These are phyloP conservation scores for Erythrocercus mccallii DNA, from an alignment of 2,113 vertebrate genomes.

Conservation along the genomic window DNA sequence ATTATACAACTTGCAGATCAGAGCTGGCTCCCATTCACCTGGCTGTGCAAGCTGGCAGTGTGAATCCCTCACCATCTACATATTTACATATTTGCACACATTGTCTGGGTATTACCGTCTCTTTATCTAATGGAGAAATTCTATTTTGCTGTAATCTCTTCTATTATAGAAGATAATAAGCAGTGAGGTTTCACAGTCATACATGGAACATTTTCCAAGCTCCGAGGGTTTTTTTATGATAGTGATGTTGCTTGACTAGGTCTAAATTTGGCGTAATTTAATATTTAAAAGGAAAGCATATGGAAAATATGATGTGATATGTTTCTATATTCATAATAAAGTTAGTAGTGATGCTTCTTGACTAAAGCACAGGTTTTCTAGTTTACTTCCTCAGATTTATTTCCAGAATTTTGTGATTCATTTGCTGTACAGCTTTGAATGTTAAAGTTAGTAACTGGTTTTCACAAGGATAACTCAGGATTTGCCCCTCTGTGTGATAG, in stretches of 20 bases:
- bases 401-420: neutral
- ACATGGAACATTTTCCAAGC: neutral
- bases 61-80: conserved; percentile 3
- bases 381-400: neutral
- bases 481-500: neutral
- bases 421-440: neutral
- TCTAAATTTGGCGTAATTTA: conserved; percentile 5
- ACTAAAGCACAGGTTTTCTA: neutral
- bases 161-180: conserved; percentile 19
- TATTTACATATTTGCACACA: conserved; percentile 42
- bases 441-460: neutral
- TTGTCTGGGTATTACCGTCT: neutral
- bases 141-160: conserved; percentile 38
- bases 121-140: conserved; percentile 28
- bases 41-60: neutral
- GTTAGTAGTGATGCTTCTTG: neutral
- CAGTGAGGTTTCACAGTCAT: neutral
- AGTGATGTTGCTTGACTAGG: neutral
- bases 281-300: conserved; percentile 26
- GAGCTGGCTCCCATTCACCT: conserved; percentile 29
- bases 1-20: conserved; percentile 21
- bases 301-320: neutral
- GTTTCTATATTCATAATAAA: neutral
- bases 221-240: neutral
- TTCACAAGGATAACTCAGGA: neutral